Evolutionary conservation across 37 sponge, comb jelly and placozoan genomes (phyloP).

Genomic region (Petrosia ficiformis): DNA sequence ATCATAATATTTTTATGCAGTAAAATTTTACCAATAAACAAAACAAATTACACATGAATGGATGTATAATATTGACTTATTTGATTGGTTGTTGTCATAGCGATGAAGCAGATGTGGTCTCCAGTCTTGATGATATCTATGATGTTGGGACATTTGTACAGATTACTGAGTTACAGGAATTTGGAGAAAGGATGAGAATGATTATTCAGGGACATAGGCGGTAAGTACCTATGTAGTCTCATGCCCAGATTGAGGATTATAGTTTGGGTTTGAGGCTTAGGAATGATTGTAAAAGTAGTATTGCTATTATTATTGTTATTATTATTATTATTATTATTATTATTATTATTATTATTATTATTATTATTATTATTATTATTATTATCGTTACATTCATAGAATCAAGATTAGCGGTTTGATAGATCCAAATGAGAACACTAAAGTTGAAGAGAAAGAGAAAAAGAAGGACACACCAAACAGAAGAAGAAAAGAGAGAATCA

Average conservation of each 20-base stretch:
- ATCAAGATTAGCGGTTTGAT: conserved; percentile 36
- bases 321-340: too few relatives aligned
- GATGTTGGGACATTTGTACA: conserved; percentile 90
- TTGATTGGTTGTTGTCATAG: conserved; percentile 17
- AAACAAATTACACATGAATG: too few relatives aligned
- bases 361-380: too few relatives aligned
- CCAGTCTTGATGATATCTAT: conserved; percentile 69
- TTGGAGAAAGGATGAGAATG: conserved; percentile 74
- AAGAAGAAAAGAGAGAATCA: not conserved
- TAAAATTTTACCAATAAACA: too few relatives aligned
- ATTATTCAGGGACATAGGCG: conserved; percentile 84
- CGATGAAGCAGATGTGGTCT: conserved; percentile 47
- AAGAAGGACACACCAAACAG: conserved; percentile 2
- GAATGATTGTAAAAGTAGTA: not conserved
- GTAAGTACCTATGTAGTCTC: too few relatives aligned
- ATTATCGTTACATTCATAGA: not conserved
- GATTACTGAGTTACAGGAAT: conserved; percentile 80
- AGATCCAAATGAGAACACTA: conserved; percentile 23
- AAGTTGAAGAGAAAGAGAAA: not conserved
- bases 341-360: too few relatives aligned
- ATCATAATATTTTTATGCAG: too few relatives aligned
- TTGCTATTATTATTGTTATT: too few relatives aligned
- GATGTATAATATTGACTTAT: conserved; percentile 1
- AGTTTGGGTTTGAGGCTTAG: not conserved
- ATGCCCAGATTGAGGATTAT: too few relatives aligned